Conservation (phyloP, 2,888 invertebrate genomes). For the Ametastegia equiseti region DNA sequence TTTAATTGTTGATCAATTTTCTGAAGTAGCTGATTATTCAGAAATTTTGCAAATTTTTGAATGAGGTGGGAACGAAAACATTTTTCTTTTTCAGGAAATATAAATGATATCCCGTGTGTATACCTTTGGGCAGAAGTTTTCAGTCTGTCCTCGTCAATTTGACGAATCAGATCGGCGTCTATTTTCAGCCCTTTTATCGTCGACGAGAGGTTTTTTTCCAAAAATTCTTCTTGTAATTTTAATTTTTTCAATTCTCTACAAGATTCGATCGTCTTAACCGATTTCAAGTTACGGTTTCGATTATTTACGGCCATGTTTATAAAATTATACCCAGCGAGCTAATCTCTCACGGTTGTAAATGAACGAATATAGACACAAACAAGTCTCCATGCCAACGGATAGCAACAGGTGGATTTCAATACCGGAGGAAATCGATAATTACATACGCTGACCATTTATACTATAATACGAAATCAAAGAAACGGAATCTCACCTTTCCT, state of each 20-base stretch:
- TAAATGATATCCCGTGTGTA: neutral
- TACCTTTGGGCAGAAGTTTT: slow-evolving; percentile 25
- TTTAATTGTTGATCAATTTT: too few relatives aligned
- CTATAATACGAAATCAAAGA: too few relatives aligned
- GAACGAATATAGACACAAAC: slow-evolving; percentile 1
- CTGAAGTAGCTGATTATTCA: too few relatives aligned
- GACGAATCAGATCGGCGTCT: slow-evolving; percentile 56
- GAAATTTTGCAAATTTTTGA: too few relatives aligned
- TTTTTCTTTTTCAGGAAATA: too few relatives aligned
- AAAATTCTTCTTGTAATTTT: slow-evolving; percentile 67
- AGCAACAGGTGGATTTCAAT: slow-evolving; percentile 5
- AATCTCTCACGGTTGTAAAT: too few relatives aligned
- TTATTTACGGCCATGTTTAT: neutral
- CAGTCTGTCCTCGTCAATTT: neutral
- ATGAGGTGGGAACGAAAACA: too few relatives aligned
- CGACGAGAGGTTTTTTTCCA: slow-evolving; percentile 64
- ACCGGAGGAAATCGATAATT: too few relatives aligned
- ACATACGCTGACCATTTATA: too few relatives aligned
- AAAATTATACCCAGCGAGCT: too few relatives aligned
- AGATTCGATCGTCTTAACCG: slow-evolving; percentile 56
- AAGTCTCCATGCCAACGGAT: slow-evolving; percentile 23
- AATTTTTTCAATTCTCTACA: slow-evolving; percentile 63
- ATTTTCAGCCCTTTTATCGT: slow-evolving; percentile 65
- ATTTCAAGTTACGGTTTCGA: neutral
- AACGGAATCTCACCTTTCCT: too few relatives aligned